Base-by-base conservation (phyloP, 2,888 invertebrate species). In the Carcina quercana region DNA sequence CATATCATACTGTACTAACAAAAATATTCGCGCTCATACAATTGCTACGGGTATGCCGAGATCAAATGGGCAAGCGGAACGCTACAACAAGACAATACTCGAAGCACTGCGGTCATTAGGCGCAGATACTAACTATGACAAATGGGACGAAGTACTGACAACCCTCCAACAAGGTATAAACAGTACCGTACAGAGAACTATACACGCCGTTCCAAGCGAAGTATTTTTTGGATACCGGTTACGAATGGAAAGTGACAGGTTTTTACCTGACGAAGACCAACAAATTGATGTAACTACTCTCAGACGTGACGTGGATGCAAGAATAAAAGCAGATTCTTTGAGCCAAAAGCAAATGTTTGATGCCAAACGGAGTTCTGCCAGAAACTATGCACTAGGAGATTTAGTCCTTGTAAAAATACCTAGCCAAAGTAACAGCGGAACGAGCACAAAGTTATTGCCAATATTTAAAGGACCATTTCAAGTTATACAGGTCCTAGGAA, bases 131-230 rank as follows among this genome's bases (percentile, higher is more conserved):
- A 25, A 35, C 1, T 52, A 60, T 10, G 42, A 41, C 24, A 39
- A 24, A 5, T 60, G 60, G 61, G 57, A 56, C 15, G 34, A 44
- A 12, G 39, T 32, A 21, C 28, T 61, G 4, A 50, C 45, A 12
- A 33, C 36, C 0, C 34, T 58, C 25, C 46, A 57, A 10, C 55
- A 53, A 40, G 60, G 47, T 2, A 34, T 59, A 5, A 60, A 58
- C 31, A 48, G 54, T 30, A 49, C 47, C 1, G 13, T 37, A 1
- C 48, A 52, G 22, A 43, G 40, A 30, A 51, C 47, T 19, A 53
- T 38, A 3, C 36, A 41, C 13, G 43, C 46, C 5, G 41, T 50
- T 5, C 56, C 53, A 48, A 25, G 25, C 8, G 25, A 25, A 8
- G 25, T 25, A 5, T 12, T 25, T 7, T 25, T 25, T 12, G 53